phyloP scores from a whole-genome alignment of 2,797 vertebrate species.

The Phataginus tricuspis region DNA sequence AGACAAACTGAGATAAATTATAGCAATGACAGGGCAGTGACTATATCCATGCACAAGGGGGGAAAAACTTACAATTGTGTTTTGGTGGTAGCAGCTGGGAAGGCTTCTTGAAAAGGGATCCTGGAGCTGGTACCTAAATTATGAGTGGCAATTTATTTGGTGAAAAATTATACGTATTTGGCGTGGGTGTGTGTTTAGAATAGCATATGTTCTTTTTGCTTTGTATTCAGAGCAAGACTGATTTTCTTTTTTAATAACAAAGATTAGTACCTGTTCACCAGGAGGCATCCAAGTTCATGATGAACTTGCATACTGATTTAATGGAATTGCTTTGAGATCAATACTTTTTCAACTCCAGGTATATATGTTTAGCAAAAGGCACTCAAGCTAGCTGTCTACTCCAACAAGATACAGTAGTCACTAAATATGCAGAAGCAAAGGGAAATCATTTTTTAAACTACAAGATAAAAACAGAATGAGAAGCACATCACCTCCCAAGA shows the following conservation, averaged over 20 bases:
- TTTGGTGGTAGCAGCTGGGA: background rate
- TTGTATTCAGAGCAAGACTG: slow-evolving; percentile 15
- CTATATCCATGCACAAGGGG: background rate
- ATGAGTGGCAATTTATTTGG: background rate
- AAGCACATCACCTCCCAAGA: background rate
- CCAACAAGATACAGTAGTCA: background rate
- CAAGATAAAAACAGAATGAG: slow-evolving; percentile 35
- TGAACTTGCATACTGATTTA: slow-evolving; percentile 49
- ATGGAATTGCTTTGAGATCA: slow-evolving; percentile 55
- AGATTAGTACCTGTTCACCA: slow-evolving; percentile 25
- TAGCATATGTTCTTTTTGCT: background rate
- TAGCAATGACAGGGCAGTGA: background rate
- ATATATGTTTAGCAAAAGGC: background rate
- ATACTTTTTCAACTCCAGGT: slow-evolving; percentile 37
- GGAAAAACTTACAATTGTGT: background rate
- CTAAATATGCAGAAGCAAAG: slow-evolving; percentile 35
- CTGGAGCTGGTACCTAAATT: background rate
- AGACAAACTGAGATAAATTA: background rate
- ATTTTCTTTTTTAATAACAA: slow-evolving; percentile 29
- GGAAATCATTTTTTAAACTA: background rate
- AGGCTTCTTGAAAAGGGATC: background rate
- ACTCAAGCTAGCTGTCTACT: background rate
- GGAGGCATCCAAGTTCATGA: slow-evolving; percentile 34
- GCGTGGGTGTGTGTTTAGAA: background rate
- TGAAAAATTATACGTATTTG: background rate